Conservation (phyloP, 2,888 invertebrate genomes). For the Ornithoptera alexandrae region DNA sequence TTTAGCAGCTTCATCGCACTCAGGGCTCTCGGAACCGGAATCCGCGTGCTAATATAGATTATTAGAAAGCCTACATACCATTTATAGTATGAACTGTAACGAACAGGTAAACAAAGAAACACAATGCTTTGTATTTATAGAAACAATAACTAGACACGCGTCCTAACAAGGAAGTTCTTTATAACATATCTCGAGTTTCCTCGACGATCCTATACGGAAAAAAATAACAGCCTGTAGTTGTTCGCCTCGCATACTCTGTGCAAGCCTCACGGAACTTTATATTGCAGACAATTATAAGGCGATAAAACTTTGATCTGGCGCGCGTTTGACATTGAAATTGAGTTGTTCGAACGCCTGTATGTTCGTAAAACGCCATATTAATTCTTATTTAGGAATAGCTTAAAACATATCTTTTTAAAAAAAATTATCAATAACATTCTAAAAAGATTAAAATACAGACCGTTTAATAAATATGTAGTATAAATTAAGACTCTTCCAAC, state of each 20-base stretch:
- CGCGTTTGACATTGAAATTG: conserved; percentile 3
- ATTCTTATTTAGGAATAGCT: no score
- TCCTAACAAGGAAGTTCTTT: conserved; percentile 15
- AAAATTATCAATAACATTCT: no score
- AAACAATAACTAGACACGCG: conserved; percentile 5
- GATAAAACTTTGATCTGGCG: neutral
- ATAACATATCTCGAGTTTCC: conserved; percentile 8
- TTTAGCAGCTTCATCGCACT: no score
- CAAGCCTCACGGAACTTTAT: neutral
- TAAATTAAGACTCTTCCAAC: no score
- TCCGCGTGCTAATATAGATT: no score
- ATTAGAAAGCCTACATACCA: no score
- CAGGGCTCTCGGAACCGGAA: no score
- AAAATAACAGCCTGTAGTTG: conserved; percentile 1
- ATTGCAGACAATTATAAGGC: conserved; percentile 9
- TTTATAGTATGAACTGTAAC: neutral
- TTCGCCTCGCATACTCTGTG: conserved; percentile 10
- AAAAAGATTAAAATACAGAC: no score
- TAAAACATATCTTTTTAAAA: no score
- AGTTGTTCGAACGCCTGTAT: neutral
- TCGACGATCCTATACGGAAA: conserved; percentile 11
- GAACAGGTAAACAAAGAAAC: neutral
- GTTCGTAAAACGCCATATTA: neutral
- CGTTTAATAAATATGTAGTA: no score
- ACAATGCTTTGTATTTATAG: neutral